Percentiles rank a stretch among this genome's conserved stretches.
These are phyloP conservation scores for Gibbula magus DNA, from an alignment of 2,888 invertebrate species.

Conservation along the genomic window DNA sequence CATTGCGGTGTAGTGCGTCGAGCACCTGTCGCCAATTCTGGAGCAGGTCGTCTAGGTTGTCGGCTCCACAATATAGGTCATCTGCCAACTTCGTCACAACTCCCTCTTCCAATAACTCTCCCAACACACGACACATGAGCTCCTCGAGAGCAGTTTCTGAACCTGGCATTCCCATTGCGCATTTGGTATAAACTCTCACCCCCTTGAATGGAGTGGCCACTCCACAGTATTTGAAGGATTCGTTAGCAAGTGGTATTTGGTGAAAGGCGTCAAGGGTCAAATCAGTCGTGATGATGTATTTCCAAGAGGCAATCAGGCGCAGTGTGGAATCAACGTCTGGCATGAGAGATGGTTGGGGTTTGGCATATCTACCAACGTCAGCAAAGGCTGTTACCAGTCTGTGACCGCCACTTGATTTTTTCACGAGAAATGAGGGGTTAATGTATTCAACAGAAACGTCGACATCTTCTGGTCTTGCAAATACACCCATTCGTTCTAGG, in stretches of 20 bases:
- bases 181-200: conserved; percentile 46
- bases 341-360: conserved; percentile 40
- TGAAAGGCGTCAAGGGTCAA: conserved; percentile 47
- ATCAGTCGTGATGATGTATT: conserved; percentile 46
- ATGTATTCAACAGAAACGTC: conserved; percentile 42
- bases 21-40: conserved; percentile 30
- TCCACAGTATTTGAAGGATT: conserved; percentile 53
- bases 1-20: conserved; percentile 22
- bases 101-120: conserved; percentile 32
- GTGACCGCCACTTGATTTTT: conserved; percentile 29
- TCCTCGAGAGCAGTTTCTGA: conserved; percentile 53
- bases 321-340: conserved; percentile 38
- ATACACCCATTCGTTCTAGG: conserved; percentile 43
- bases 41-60: conserved; percentile 20
- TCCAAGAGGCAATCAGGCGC: conserved; percentile 40
- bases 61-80: conserved; percentile 34
- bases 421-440: conserved; percentile 43
- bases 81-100: conserved; percentile 41
- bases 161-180: conserved; percentile 59
- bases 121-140: conserved; percentile 42
- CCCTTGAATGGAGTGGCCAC: conserved; percentile 51
- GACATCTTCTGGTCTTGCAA: conserved; percentile 37
- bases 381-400: conserved; percentile 42
- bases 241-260: conserved; percentile 45
- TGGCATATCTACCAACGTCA: conserved; percentile 36